Base-by-base conservation (phyloP, 2,113 vertebrate genomes). In the Reinhardtius hippoglossoides region DNA sequence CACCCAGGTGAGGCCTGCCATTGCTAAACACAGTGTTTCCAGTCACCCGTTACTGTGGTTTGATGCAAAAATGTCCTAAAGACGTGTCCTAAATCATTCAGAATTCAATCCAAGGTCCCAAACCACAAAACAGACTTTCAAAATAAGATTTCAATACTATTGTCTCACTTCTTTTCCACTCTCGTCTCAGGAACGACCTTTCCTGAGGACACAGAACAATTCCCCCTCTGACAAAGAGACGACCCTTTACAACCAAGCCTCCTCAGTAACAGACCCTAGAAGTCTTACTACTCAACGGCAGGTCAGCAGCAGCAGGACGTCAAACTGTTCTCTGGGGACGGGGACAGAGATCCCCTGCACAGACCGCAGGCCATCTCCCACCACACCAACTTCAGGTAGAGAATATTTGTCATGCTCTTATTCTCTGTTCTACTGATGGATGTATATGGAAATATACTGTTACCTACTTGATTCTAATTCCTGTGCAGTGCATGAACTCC, bases 401-500 rank as follows among this genome's bases (percentile, higher is more conserved):
- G 42, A 50, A 31, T 9, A 0, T 3, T 1, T 20, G 24, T 40
- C 6, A 31, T 50, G 1, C 12, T 58, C 1, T 46, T 50, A 10
- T 31, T 60, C 9, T 52, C 9, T 50, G 4, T 37, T 52, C 6
- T 35, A 4, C 46, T 16, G 15, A 13, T 31, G 7, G 13, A 12
- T 26, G 23, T 55, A 72, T 26, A 46, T 4, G 8, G 40, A 74
- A 60, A 81, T 40, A 18, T 23, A 21, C 13, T 71, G 57, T 18
- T 9, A 24, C 31, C 2, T 0, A 3, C 3, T n/a, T 24, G 26
- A 27, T 67, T 82, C 16, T 75, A 13, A 72, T 40, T 74, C 0
- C 23, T 67, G 87, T 94, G 16, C 82, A 99, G 97, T 98, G 80
- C 96, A 99, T 76, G 79, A 87, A 40, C 91, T 99, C 81, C 94